Evolutionary conservation across 2,797 vertebrate species (phyloP).

Genomic region (Danio aesculapii): DNA sequence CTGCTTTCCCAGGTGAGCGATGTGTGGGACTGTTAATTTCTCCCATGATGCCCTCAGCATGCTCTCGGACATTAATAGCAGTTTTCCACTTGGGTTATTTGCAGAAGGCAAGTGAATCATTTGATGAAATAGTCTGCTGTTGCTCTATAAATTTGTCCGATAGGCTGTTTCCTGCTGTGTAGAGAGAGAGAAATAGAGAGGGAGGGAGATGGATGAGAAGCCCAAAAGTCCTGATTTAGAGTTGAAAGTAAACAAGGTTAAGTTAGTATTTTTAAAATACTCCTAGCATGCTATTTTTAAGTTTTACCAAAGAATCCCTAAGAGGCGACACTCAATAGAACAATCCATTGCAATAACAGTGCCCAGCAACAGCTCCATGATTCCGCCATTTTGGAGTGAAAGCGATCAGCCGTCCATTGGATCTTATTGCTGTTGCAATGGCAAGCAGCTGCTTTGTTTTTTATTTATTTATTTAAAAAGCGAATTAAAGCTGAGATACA

Average conservation of each 20-base stretch:
- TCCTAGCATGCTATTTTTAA: no score
- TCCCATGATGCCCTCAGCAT: slow-evolving; percentile 45
- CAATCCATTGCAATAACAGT: no score
- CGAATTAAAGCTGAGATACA: no score
- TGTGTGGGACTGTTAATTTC: slow-evolving; percentile 41
- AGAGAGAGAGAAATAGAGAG: neutral
- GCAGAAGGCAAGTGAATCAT: slow-evolving; percentile 51
- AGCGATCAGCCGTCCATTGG: no score
- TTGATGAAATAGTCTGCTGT: slow-evolving; percentile 39
- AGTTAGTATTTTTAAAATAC: neutral
- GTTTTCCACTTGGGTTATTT: slow-evolving; percentile 55
- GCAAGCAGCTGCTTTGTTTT: no score
- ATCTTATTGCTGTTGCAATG: no score
- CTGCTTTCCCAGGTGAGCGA: slow-evolving; percentile 57
- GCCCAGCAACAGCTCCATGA: no score
- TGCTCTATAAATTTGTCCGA: slow-evolving; percentile 53
- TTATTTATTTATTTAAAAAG: no score
- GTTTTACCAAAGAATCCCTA: no score
- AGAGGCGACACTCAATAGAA: no score
- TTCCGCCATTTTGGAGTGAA: no score
- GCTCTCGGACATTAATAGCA: slow-evolving; percentile 51
- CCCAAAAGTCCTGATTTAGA: neutral
- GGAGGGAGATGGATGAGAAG: neutral
- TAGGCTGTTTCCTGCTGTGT: slow-evolving; percentile 36
- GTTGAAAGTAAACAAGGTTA: neutral